Evolutionary conservation across 2,888 invertebrate genomes (phyloP).

Genomic region (Diaphora mendica): DNA sequence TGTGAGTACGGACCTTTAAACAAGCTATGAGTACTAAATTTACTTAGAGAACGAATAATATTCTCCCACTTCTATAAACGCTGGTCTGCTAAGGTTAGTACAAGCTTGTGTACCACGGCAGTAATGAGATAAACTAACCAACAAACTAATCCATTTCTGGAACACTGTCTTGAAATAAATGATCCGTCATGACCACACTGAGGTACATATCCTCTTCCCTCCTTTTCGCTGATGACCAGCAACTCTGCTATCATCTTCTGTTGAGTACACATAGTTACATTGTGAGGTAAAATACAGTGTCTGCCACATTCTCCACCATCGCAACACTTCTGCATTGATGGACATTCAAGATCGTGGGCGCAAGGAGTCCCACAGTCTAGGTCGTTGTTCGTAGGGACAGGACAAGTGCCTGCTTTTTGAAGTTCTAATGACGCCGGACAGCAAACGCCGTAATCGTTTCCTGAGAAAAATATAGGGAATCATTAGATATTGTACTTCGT

Average conservation of each 20-base stretch:
- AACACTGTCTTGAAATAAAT: constrained; percentile 92
- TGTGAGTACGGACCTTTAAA: too few relatives aligned
- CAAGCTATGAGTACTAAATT: too few relatives aligned
- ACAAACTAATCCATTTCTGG: constrained; percentile 93
- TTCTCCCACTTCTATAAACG: too few relatives aligned
- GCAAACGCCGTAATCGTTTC: constrained; percentile 95
- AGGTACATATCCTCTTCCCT: constrained; percentile 93
- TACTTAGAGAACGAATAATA: too few relatives aligned
- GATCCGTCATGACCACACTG: constrained; percentile 91
- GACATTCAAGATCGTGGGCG: constrained; percentile 93
- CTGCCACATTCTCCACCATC: constrained; percentile 90
- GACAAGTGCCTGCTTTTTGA: constrained; percentile 92
- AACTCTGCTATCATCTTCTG: constrained; percentile 92
- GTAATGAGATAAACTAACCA: too few relatives aligned
- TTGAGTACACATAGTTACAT: constrained; percentile 92
- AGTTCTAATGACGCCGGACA: constrained; percentile 92
- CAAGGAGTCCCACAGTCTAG: constrained; percentile 89
- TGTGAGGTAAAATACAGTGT: constrained; percentile 91
- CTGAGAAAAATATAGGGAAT: constrained; percentile 58
- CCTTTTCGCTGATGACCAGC: constrained; percentile 91
- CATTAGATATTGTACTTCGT: too few relatives aligned
- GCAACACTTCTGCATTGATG: constrained; percentile 94
- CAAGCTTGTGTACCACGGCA: too few relatives aligned
- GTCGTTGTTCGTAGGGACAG: constrained; percentile 78
- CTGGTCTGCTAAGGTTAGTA: too few relatives aligned